Evolutionary conservation across 2,888 invertebrate species (phyloP), one percentile per base, ranked within the genome.

Genomic region (Hydraecia micacea): DNA sequence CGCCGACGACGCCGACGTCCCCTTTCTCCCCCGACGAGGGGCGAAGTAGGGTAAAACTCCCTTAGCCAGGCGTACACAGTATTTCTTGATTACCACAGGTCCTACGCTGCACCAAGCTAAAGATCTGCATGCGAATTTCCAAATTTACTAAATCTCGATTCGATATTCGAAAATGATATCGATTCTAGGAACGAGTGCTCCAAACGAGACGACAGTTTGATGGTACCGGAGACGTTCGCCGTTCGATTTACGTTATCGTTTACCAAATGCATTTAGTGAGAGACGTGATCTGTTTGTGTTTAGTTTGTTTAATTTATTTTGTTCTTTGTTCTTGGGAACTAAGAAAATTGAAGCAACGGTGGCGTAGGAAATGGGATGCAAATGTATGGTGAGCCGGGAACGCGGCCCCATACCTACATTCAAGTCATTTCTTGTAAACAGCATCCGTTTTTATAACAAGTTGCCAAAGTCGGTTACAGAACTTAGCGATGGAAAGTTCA

Each of bases 71-170:
- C 89, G 89, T 92, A 92, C 91, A 92, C 83, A 89, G 87, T 85
- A 88, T 89, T 90, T 88, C 92, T 91, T 91, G 89, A 93, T 92
- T 92, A 93, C 89, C 81, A 82, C 90, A 90, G 89, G 90, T 90
- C 90, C 89, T 90, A 91, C 90, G 92, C 88, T 94, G 93, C 93
- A 93, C 91, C 91, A 84, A 87, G 91, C 92, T 87, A 88, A 90
- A 91, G 91, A 94, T 93, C 94, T 93, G 96, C 96, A 96, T 96
- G 93, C 95, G 93, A 96, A 96, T 96, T 89, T 82, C 91, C 94
- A 89, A 93, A 95, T 95, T 96, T 95, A 91, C 91, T 84, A 93
- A 93, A 94, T 93, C 93, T 91, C 93, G 90, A 91, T 92, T 92
- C 85, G 91, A 93, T 93, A 92, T 93, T 93, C 88, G 90, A 92